Percentiles rank a stretch among this genome's conserved stretches.
Evolutionary conservation across 2,888 invertebrate genomes (phyloP).

Genomic region (Trimorus sp.): DNA sequence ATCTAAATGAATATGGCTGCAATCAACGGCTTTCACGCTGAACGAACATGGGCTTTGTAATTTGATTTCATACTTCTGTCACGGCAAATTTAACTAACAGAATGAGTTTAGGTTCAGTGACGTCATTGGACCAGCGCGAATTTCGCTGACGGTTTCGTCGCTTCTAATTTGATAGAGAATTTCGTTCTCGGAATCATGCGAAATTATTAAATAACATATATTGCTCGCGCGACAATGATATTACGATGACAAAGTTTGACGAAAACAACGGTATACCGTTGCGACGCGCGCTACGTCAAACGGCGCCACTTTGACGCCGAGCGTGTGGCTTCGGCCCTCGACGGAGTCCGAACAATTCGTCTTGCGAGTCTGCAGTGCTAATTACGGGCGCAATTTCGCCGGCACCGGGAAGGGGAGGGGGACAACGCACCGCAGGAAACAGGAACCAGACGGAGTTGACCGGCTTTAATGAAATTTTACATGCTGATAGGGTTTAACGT

Average conservation of each 20-base stretch:
- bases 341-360: too few relatives aligned
- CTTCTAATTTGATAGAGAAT: constrained; percentile 63
- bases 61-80: constrained; percentile 68
- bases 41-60: constrained; percentile 68
- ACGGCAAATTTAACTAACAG: constrained; percentile 68
- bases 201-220: constrained; percentile 64
- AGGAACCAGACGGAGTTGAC: too few relatives aligned
- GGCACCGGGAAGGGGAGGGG: too few relatives aligned
- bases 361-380: too few relatives aligned
- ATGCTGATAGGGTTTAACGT: too few relatives aligned
- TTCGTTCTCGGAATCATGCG: constrained; percentile 57
- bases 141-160: constrained; percentile 60
- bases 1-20: constrained; percentile 68
- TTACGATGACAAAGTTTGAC: constrained; percentile 57
- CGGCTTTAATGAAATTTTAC: too few relatives aligned
- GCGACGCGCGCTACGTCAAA: background rate
- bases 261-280: constrained; percentile 54
- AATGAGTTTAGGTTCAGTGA: constrained; percentile 67
- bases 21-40: constrained; percentile 68
- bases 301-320: too few relatives aligned
- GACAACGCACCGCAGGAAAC: too few relatives aligned
- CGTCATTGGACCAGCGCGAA: constrained; percentile 63
- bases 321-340: too few relatives aligned
- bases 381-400: too few relatives aligned
- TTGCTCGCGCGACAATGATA: constrained; percentile 53